A percentile compares a stretch with the other conserved stretches of the same genome.
These are phyloP conservation scores for Paracyprichromis sp. DNA, from an alignment of 2,113 vertebrate genomes.

Conservation along the genomic window DNA sequence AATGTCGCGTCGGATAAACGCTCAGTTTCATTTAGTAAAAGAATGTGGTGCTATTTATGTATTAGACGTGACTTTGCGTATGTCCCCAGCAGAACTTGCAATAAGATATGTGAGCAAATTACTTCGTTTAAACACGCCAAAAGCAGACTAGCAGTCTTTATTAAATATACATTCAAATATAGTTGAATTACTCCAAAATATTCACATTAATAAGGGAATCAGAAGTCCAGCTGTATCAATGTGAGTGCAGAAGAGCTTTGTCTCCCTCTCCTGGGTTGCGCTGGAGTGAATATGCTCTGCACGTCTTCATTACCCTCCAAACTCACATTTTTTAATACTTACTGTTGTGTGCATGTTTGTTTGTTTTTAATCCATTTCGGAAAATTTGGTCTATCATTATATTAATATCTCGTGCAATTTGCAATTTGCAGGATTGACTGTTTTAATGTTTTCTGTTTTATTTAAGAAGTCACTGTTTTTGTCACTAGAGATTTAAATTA, in stretches of 20 bases:
- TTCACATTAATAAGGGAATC: not conserved
- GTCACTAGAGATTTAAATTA: not conserved
- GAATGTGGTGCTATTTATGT: not conserved
- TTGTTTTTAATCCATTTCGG: not conserved
- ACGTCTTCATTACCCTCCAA: not conserved
- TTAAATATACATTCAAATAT: not conserved
- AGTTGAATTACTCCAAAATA: not conserved
- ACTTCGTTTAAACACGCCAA: not conserved
- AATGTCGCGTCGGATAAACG: not conserved
- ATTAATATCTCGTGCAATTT: not conserved
- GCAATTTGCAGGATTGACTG: not conserved
- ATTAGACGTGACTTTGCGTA: not conserved
- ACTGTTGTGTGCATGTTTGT: not conserved
- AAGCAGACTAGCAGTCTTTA: not conserved
- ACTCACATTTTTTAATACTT: not conserved
- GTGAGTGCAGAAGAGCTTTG: constrained; percentile 15
- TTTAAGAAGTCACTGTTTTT: not conserved
- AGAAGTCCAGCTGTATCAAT: not conserved
- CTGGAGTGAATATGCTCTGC: not conserved
- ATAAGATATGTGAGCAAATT: not conserved
- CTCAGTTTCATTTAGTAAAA: not conserved
- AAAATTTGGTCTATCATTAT: not conserved
- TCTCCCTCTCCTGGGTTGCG: constrained; percentile 64
- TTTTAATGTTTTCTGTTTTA: not conserved
- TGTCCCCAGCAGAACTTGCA: not conserved